These are phyloP conservation scores for Caenorhabditis remanei DNA, from an alignment of 1,140 invertebrate genomes.

Conservation along the genomic window DNA sequence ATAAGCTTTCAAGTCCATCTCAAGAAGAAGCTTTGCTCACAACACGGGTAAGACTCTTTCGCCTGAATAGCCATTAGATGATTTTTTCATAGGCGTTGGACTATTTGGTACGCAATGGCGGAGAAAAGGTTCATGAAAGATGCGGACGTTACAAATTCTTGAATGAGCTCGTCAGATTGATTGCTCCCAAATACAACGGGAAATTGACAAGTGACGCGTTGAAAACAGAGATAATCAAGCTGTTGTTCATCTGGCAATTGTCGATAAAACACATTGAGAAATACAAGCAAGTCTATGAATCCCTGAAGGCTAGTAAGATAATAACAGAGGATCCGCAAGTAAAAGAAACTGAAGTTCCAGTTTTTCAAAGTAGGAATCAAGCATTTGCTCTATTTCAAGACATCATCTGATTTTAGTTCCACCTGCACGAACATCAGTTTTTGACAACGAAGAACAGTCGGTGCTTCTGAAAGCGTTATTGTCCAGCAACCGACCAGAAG, in stretches of 20 bases:
- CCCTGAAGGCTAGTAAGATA: constrained; percentile 25
- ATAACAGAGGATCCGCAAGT: constrained; percentile 36
- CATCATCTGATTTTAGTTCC: constrained; percentile 4
- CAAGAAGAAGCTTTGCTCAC: constrained; percentile 40
- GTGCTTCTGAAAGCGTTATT: constrained; percentile 6
- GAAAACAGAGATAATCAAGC: constrained; percentile 46
- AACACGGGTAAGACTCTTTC: background rate
- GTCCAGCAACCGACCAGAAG: constrained; percentile 15
- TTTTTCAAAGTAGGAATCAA: background rate
- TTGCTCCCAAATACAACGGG: constrained; percentile 59
- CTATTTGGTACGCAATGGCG: constrained; percentile 58
- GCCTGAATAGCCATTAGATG: background rate
- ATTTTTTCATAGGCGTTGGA: constrained; percentile 54
- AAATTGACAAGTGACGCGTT: constrained; percentile 38
- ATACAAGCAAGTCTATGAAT: constrained; percentile 39
- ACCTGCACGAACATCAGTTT: constrained; percentile 2
- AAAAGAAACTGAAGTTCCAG: constrained; percentile 30
- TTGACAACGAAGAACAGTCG: constrained; percentile 38
- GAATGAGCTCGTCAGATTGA: constrained; percentile 61
- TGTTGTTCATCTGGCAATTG: constrained; percentile 43
- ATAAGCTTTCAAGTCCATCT: constrained; percentile 25
- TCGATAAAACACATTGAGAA: constrained; percentile 42
- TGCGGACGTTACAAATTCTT: constrained; percentile 63
- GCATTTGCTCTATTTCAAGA: background rate
- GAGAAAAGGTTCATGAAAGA: constrained; percentile 60